A percentile compares a stretch with the other conserved stretches of the same genome.
phyloP scores from a whole-genome alignment of 2,888 invertebrate species.

The Harmothoe impar region DNA sequence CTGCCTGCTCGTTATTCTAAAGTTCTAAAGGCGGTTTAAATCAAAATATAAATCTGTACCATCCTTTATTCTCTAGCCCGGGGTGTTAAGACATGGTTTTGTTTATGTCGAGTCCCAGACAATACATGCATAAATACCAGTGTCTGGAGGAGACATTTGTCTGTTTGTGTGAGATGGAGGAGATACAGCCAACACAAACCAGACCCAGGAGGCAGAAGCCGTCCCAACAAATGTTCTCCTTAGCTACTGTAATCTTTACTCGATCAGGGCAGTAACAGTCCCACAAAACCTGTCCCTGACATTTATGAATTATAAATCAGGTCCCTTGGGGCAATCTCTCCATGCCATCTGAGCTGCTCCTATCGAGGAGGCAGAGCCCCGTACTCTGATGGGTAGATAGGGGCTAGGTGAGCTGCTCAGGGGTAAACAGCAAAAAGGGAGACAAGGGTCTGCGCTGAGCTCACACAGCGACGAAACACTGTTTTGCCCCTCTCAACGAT shows the following conservation, averaged over 20 bases:
- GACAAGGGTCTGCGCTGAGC: background rate
- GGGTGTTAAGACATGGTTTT: no score
- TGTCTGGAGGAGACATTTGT: background rate
- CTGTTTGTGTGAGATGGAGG: background rate
- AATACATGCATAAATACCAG: slow-evolving; percentile 5
- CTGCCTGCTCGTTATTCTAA: no score
- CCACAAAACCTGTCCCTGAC: background rate
- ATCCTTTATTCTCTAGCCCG: no score
- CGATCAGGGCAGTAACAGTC: slow-evolving; percentile 7
- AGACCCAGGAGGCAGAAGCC: background rate
- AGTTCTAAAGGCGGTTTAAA: no score
- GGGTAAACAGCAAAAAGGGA: background rate
- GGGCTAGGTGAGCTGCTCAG: background rate
- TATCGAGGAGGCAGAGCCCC: background rate
- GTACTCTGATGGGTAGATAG: slow-evolving; percentile 7
- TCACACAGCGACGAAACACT: background rate
- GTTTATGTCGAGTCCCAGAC: background rate
- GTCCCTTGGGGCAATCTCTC: background rate
- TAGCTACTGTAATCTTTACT: slow-evolving; percentile 6
- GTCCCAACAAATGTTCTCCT: background rate
- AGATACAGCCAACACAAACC: background rate
- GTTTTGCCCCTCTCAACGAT: background rate
- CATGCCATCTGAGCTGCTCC: slow-evolving; percentile 9
- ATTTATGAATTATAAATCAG: slow-evolving; percentile 54
- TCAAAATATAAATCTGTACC: no score